Base-by-base conservation (phyloP, 1,140 invertebrate species). In the Drosophila cardini region DNA sequence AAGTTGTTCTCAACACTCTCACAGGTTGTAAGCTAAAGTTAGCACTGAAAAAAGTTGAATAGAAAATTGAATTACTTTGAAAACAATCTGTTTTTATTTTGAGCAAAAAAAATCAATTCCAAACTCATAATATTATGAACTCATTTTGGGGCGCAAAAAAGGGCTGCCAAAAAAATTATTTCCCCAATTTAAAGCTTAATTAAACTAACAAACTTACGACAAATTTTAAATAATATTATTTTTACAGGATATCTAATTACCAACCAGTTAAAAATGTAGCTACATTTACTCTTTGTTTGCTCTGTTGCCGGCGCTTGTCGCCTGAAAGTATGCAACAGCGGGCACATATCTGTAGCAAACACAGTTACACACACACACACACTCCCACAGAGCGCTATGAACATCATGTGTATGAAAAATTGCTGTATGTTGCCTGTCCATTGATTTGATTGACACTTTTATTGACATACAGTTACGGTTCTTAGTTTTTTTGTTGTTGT, bases 361-460 rank as follows among this genome's bases (percentile, higher is more conserved):
- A 26, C 21, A 26, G 13, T 18, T 9, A 38, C 30, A 56, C 18
- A 16, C 16, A 4, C 57, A 34, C 42, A 43, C 30, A 46, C 21
- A 8, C 0, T 13, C 18, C n/a, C 30, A 34, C 42, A 18, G n/a
- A 40, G 16, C 36, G 58, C 42, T 57, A 7, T 45, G 64, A 26
- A 26, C 21, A 26, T 5, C 11, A 21, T 36, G 34, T 18, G 69
- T 58, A 69, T 76, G 77, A 86, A 82, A 86, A 86, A 86, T 86
- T 53, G 75, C 53, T 76, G 58, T 64, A 34, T 60, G 58, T 48
- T 70, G 75, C 46, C 62, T 85, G 69, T 80, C 65, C 79, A 89
- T 87, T 80, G 83, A 89, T 89, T 87, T 89, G 83, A 87, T 87
- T 89, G 83, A 89, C 83, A 87, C 75, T 83, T 86, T 86, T 87